phyloP scores from a whole-genome alignment of 1,140 invertebrate genomes.

The Ooceraea biroi region DNA sequence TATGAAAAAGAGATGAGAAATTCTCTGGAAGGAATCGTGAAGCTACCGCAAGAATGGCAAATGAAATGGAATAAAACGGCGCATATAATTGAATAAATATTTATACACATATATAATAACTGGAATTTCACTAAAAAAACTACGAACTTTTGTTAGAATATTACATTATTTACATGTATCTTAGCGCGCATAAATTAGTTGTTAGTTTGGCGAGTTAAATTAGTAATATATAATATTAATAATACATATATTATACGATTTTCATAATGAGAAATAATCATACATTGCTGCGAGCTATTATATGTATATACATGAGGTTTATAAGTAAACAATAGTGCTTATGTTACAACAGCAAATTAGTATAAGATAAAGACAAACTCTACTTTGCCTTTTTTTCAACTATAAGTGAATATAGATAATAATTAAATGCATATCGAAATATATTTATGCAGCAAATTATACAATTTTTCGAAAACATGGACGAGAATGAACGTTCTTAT shows the following conservation, averaged over 20 bases:
- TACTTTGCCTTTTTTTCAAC: slow-evolving; percentile 12
- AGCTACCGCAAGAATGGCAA: too few species aligned
- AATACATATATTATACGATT: slow-evolving; percentile 23
- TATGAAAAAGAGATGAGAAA: too few species aligned
- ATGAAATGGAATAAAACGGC: too few species aligned
- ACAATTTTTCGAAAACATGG: slow-evolving; percentile 29
- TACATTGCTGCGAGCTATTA: slow-evolving; percentile 24
- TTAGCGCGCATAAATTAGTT: not conserved
- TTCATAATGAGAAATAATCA: slow-evolving; percentile 43
- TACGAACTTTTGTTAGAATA: too few species aligned
- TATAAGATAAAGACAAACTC: not conserved
- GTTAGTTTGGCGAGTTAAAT: slow-evolving; percentile 12
- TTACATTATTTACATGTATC: slow-evolving; percentile 10
- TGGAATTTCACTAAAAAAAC: too few species aligned
- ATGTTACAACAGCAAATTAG: slow-evolving; percentile 1
- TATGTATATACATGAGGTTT: not conserved
- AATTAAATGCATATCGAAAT: slow-evolving; percentile 26
- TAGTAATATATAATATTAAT: slow-evolving; percentile 17
- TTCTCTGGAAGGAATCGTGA: too few species aligned
- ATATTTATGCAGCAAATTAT: slow-evolving; percentile 17
- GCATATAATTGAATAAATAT: too few species aligned
- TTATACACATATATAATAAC: too few species aligned
- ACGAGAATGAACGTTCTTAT: slow-evolving; percentile 1
- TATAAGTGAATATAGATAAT: slow-evolving; percentile 9
- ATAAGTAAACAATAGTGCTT: slow-evolving; percentile 38